Conservation (phyloP, 1,140 invertebrate species). For the Archegozetes longisetosus region DNA sequence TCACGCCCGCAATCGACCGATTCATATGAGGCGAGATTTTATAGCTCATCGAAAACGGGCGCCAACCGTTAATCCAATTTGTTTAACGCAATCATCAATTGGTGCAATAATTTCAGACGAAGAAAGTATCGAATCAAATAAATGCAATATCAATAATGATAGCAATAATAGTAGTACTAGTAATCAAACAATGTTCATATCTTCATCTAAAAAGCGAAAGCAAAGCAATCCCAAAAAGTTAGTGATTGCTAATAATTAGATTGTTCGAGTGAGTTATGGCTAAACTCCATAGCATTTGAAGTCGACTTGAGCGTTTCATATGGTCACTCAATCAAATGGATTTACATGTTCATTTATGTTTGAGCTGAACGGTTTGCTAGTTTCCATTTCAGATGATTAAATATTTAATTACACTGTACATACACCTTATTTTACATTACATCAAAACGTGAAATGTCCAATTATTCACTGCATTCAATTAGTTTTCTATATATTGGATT, state of each 20-base stretch:
- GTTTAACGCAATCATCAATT: not conserved
- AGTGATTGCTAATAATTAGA: not conserved
- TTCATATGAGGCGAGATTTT: conserved; percentile 14
- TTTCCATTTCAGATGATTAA: too few relatives aligned
- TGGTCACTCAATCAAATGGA: too few relatives aligned
- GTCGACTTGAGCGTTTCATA: too few relatives aligned
- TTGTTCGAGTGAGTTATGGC: too few relatives aligned
- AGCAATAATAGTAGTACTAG: not conserved
- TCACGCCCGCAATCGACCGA: conserved; percentile 5
- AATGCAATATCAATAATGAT: not conserved
- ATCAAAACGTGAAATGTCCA: too few relatives aligned
- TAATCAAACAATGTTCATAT: not conserved
- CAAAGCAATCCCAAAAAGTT: conserved; percentile 10
- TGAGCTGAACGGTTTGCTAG: too few relatives aligned
- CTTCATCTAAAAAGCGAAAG: conserved; percentile 6
- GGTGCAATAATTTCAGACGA: not conserved
- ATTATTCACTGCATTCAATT: too few relatives aligned
- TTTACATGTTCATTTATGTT: too few relatives aligned
- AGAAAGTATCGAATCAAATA: not conserved
- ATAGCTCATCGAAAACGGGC: conserved; percentile 10
- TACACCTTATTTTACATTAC: too few relatives aligned
- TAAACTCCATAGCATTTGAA: too few relatives aligned
- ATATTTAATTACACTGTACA: too few relatives aligned
- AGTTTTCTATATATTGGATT: too few relatives aligned
- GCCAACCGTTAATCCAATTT: not conserved